phyloP scores from a whole-genome alignment of 2,888 invertebrate species.

The Drosophila anomelani region DNA sequence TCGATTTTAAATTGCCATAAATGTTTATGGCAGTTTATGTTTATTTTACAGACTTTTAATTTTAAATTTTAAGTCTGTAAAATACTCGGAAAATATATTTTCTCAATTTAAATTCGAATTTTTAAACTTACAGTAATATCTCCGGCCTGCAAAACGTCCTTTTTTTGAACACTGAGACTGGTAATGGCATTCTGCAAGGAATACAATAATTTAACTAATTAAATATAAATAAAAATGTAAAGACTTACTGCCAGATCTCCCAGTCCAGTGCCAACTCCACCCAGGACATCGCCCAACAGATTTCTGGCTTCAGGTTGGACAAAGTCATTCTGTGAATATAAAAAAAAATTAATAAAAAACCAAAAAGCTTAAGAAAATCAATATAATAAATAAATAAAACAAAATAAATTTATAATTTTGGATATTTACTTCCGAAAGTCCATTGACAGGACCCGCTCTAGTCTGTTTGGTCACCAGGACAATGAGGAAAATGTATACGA shows the following conservation, averaged over 20 bases:
- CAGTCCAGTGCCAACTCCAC: conserved; percentile 41
- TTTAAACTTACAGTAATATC: conserved; percentile 51
- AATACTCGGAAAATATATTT: background rate
- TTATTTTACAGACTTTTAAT: too few relatives aligned
- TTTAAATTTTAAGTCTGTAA: background rate
- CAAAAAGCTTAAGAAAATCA: background rate
- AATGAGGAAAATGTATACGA: conserved; percentile 38
- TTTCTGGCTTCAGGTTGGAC: conserved; percentile 31
- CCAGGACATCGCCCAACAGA: conserved; percentile 29
- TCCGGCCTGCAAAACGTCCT: conserved; percentile 8
- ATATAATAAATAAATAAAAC: conserved; percentile 1
- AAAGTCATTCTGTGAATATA: conserved; percentile 10
- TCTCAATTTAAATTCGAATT: background rate
- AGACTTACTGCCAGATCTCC: conserved; percentile 55
- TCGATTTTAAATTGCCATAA: too few relatives aligned
- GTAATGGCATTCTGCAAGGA: conserved; percentile 52
- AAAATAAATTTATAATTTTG: too few relatives aligned
- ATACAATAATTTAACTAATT: too few relatives aligned
- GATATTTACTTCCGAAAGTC: background rate
- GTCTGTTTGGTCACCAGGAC: conserved; percentile 41
- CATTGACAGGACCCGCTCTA: conserved; percentile 34
- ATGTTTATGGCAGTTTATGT: too few relatives aligned
- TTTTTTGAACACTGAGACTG: conserved; percentile 31
- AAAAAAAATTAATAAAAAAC: conserved; percentile 3
- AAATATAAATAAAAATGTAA: background rate